phyloP scores from a whole-genome alignment of 1,140 invertebrate genomes.

The Drosophila equinoxialis region DNA sequence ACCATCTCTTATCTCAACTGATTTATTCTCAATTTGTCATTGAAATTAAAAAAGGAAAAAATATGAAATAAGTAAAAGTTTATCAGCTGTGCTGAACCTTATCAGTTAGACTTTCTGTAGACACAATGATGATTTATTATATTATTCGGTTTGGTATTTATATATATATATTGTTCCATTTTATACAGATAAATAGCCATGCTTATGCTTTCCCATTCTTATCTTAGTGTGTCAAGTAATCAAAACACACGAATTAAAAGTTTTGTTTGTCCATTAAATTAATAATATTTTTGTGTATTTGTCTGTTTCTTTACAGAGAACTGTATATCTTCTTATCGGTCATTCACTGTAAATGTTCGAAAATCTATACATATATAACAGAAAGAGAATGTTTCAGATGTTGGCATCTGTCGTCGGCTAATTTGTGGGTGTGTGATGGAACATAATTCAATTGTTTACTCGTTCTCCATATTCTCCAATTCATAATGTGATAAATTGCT shows the following conservation, averaged over 20 bases:
- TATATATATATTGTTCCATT: neutral
- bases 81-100: neutral
- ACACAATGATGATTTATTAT: neutral
- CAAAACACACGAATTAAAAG: neutral
- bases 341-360: constrained; percentile 29
- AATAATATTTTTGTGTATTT: constrained; percentile 11
- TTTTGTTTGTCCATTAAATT: constrained; percentile 3
- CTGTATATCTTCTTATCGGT: constrained; percentile 48
- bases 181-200: neutral
- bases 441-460: neutral
- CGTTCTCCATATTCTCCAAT: neutral
- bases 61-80: neutral
- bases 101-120: neutral
- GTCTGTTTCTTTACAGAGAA: constrained; percentile 38
- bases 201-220: neutral
- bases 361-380: neutral
- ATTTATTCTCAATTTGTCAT: neutral
- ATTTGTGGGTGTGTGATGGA: neutral
- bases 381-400: neutral
- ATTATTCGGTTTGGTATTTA: neutral
- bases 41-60: neutral
- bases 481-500: constrained; percentile 18
- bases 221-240: constrained; percentile 5
- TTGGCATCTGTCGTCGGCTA: neutral
- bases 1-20: neutral